Evolutionary conservation across 1,140 invertebrate genomes (phyloP).

Genomic region (Homalodisca vitripennis): DNA sequence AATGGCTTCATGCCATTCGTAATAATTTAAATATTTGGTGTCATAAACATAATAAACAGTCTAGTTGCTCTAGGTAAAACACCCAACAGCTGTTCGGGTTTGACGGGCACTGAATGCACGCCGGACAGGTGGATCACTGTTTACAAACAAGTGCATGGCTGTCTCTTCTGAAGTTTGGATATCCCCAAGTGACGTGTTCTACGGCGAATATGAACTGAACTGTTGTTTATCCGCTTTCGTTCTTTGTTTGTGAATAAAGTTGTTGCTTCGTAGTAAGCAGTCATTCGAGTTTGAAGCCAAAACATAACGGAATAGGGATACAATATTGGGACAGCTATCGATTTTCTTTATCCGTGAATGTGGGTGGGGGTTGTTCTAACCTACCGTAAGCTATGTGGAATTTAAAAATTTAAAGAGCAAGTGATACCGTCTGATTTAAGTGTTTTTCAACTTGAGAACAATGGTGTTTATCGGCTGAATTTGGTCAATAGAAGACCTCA

Average conservation of each 20-base stretch:
- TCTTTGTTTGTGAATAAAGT: no score
- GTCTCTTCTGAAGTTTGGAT: neutral
- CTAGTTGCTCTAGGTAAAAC: no score
- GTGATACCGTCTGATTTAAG: no score
- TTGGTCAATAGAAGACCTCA: neutral
- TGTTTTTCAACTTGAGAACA: no score
- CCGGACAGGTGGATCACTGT: neutral
- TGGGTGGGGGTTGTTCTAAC: constrained; percentile 10
- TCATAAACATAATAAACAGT: no score
- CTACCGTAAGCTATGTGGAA: neutral
- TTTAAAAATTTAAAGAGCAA: neutral
- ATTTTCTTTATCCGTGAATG: constrained; percentile 8
- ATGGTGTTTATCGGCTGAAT: neutral
- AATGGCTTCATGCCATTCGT: no score
- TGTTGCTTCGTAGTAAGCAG: no score
- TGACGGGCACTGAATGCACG: neutral
- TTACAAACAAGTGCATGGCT: constrained; percentile 15
- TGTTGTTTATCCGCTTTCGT: no score
- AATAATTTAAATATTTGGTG: no score
- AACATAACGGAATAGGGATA: neutral
- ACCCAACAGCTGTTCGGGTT: no score
- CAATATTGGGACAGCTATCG: neutral
- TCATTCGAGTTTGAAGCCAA: neutral
- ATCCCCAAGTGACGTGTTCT: neutral
- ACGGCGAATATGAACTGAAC: no score